These are phyloP conservation scores for Cavia aperea DNA, from an alignment of 2,113 vertebrate genomes.

Conservation along the genomic window DNA sequence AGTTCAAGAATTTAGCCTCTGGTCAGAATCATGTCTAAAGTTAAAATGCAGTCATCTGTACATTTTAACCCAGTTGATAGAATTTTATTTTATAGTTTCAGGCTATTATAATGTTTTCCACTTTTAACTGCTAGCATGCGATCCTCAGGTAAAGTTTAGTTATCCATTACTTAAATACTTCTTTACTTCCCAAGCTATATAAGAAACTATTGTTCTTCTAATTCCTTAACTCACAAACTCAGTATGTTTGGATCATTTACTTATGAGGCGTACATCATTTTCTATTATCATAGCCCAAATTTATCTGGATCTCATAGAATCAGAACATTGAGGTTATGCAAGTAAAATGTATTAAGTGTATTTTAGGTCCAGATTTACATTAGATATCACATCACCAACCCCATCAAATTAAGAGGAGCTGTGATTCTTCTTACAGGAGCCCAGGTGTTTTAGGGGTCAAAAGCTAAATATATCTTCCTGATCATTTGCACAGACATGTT, in stretches of 20 bases:
- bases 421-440: not conserved
- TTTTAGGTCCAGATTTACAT: not conserved
- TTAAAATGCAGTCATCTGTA: constrained; percentile 52
- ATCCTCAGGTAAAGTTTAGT: constrained; percentile 58
- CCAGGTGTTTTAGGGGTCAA: not conserved
- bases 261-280: constrained; percentile 28
- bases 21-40: constrained; percentile 56
- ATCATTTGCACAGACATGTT: not conserved
- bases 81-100: constrained; percentile 60
- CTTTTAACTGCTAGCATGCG: constrained; percentile 34
- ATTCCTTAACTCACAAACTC: constrained; percentile 57
- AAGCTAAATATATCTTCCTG: not conserved
- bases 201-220: constrained; percentile 54
- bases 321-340: constrained; percentile 1
- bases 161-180: constrained; percentile 42
- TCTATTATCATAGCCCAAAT: constrained; percentile 40
- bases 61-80: constrained; percentile 47
- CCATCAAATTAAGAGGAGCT: not conserved
- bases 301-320: constrained; percentile 41
- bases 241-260: constrained; percentile 54
- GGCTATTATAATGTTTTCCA: constrained; percentile 56
- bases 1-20: constrained; percentile 63
- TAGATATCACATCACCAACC: not conserved
- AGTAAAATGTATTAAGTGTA: constrained; percentile 21
- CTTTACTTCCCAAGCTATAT: constrained; percentile 48